A percentile compares a stretch with the other conserved stretches of the same genome.
Conservation (phyloP, 2,797 vertebrate species). For the Eulemur rubriventer region DNA sequence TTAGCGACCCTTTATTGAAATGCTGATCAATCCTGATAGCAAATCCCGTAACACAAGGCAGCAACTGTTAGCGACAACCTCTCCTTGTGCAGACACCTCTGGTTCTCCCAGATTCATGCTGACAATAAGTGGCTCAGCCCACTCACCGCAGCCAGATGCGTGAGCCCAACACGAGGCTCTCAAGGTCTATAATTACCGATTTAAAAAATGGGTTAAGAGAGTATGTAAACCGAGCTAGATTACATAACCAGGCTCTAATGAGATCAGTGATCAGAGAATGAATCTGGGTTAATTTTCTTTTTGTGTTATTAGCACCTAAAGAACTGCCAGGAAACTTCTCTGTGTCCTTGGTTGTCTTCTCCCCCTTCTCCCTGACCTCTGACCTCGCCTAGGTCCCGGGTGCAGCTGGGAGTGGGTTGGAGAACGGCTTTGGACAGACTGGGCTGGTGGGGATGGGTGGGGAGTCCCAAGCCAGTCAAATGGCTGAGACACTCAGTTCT, state of each 20-base stretch:
- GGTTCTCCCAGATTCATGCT: constrained; percentile 26
- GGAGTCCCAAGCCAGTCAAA: background rate
- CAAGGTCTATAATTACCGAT: constrained; percentile 52
- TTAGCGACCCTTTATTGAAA: constrained; percentile 16
- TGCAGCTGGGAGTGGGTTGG: background rate
- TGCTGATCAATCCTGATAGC: constrained; percentile 19
- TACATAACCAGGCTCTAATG: constrained; percentile 60
- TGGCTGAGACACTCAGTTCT: background rate
- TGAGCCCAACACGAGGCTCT: background rate
- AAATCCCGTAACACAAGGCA: constrained; percentile 48
- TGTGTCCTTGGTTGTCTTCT: background rate
- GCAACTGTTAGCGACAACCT: background rate
- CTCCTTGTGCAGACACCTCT: background rate
- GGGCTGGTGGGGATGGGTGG: background rate
- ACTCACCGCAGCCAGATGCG: background rate
- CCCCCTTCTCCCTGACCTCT: background rate
- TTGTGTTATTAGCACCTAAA: constrained; percentile 52
- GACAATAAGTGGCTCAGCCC: background rate
- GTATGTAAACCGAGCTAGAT: constrained; percentile 55
- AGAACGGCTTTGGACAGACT: background rate
- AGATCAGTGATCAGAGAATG: constrained; percentile 50
- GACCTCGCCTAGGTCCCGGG: background rate
- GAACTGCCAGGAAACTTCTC: background rate
- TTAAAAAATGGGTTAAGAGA: constrained; percentile 56
- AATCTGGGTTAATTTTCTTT: constrained; percentile 66